Evolutionary conservation across 1,140 invertebrate genomes (phyloP).

Genomic region (Pachypeltis micranthus): DNA sequence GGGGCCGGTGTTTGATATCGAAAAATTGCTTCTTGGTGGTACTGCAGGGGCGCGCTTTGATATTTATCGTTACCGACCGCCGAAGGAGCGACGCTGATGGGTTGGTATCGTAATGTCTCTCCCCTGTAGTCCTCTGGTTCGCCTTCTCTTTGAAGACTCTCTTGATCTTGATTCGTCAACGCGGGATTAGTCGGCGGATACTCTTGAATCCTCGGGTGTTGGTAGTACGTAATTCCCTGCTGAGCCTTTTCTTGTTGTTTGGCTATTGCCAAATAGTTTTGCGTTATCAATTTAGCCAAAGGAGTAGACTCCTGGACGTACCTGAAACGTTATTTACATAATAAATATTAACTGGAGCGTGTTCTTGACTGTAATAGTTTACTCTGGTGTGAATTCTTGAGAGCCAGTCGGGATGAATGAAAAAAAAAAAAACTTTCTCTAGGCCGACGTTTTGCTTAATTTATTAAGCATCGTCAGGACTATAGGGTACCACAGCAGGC

Average conservation of each 20-base stretch:
- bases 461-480: too few species aligned
- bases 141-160: too few species aligned
- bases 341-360: background rate
- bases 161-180: too few species aligned
- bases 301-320: constrained; percentile 14
- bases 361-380: background rate
- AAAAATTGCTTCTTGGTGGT: background rate
- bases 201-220: background rate
- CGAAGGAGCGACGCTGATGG: too few species aligned
- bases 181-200: background rate
- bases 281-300: constrained; percentile 18
- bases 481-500: too few species aligned
- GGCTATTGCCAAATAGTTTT: constrained; percentile 22
- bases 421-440: too few species aligned
- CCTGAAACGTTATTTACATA: constrained; percentile 9
- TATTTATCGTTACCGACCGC: too few species aligned
- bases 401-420: too few species aligned
- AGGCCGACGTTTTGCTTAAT: too few species aligned
- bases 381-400: too few species aligned
- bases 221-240: constrained; percentile 5
- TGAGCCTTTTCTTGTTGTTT: constrained; percentile 12
- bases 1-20: background rate
- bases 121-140: too few species aligned
- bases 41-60: background rate
- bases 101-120: too few species aligned